Percentiles rank a stretch among this genome's conserved stretches.
Evolutionary conservation across 2,797 vertebrate genomes (phyloP).

Genomic region (Diplodus sargus): DNA sequence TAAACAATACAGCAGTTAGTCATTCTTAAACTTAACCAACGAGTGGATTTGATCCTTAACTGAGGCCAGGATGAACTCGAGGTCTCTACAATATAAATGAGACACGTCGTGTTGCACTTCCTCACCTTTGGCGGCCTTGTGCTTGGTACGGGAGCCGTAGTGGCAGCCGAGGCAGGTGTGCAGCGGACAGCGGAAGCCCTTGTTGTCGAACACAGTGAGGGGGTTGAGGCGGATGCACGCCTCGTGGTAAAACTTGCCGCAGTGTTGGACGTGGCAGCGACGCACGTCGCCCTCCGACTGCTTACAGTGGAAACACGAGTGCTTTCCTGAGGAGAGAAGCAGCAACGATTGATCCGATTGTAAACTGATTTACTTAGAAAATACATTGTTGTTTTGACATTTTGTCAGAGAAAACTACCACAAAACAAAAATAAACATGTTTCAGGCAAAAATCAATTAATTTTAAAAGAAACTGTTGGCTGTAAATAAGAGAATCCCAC

Average conservation of each 20-base stretch:
- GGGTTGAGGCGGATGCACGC: conserved; percentile 89
- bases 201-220: conserved; percentile 92
- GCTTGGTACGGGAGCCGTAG: conserved; percentile 87
- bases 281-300: conserved; percentile 88
- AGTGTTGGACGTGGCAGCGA: conserved; percentile 92
- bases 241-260: conserved; percentile 97
- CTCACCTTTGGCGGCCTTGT: conserved; percentile 91
- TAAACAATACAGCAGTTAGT: background rate
- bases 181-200: conserved; percentile 95
- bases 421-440: background rate
- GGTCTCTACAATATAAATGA: background rate
- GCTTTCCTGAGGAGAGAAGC: conserved; percentile 83
- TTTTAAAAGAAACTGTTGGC: too few relatives aligned
- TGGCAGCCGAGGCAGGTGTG: conserved; percentile 97
- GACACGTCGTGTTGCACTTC: too few relatives aligned
- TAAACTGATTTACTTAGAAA: too few relatives aligned
- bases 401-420: background rate
- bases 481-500: background rate
- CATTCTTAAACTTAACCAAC: background rate
- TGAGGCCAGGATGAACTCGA: too few relatives aligned
- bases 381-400: background rate
- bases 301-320: conserved; percentile 95
- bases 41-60: background rate
- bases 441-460: background rate
- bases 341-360: background rate